phyloP scores from a whole-genome alignment of 2,113 vertebrate genomes.

The Equus przewalskii region DNA sequence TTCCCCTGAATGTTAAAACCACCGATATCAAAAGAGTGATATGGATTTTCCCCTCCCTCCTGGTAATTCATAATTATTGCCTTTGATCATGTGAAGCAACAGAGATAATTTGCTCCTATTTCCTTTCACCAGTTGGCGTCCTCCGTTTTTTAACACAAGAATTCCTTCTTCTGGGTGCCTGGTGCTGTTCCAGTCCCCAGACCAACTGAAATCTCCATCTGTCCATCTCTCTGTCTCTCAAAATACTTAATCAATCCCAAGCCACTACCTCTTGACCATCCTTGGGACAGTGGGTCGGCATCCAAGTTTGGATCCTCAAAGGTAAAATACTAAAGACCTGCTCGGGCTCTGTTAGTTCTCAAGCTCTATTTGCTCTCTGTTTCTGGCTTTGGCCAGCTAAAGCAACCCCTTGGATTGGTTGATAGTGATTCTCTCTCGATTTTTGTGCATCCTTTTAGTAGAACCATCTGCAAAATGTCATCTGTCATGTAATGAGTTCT shows the following conservation, averaged over 20 bases:
- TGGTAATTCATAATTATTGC: neutral
- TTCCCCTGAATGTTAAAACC: neutral
- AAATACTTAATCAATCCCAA: neutral
- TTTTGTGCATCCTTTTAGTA: neutral
- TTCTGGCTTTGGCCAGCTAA: neutral
- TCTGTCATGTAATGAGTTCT: neutral
- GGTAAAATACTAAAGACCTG: neutral
- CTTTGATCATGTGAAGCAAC: neutral
- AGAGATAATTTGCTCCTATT: neutral
- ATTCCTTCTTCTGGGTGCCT: neutral
- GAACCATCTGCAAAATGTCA: neutral
- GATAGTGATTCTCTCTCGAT: neutral
- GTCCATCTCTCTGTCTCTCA: neutral
- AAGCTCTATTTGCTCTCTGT: neutral
- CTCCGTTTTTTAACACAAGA: neutral
- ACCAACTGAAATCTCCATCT: neutral
- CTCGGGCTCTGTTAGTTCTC: neutral
- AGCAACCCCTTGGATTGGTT: neutral
- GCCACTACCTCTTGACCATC: neutral
- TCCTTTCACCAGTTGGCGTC: neutral
- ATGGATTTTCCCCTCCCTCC: neutral
- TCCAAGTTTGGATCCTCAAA: neutral
- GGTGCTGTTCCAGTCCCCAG: neutral
- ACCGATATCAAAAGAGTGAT: neutral
- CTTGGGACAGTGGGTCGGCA: neutral